Evolutionary conservation across 2,888 invertebrate species (phyloP), one percentile per base, ranked within the genome.

Genomic region (Tetanocera ferruginea): DNA sequence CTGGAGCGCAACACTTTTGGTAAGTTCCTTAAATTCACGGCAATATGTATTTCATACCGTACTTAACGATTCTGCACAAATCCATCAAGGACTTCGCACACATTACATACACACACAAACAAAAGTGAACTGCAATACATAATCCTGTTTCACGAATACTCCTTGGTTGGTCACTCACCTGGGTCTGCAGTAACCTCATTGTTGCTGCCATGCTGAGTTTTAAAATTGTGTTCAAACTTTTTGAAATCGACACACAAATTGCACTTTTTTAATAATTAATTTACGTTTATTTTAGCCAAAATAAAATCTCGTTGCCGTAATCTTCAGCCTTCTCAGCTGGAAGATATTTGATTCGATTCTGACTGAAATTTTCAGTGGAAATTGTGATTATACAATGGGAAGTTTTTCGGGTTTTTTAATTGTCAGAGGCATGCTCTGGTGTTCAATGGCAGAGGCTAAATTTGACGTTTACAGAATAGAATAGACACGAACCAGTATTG

Each of bases 251-350:
- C 69, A 69, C 37, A 51, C 49, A 23, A 34, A 17, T 49, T 23
- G 51, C 43, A 72, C 49, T 37, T 51, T 66, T 62, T 23, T 31
- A 55, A 31, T 17, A 67, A 72, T 66, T 72, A 28, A 23, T 69
- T 70, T 52, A 23, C 37, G 2, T 79, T 72, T 62, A 77, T 62
- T 78, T 78, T 71, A 82, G 77, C 74, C 73, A 78, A 51, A 76
- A 76, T 75, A 66, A 67, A 17, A 67, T 67, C n/a, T 80, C 81
- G 81, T 80, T 64, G 75, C 80, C 81, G 81, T 83, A 88, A 89
- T 88, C 89, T 89, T 89, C 89, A 89, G 89, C 89, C 89, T 86
- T 89, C 89, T 89, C 85, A 89, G 87, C 89, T 89, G 89, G 88
- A 89, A 89, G 89, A 89, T 89, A 86, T 86, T 83, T 83, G 84